phyloP scores from a whole-genome alignment of 1,140 invertebrate species.

The Magallana angulata region DNA sequence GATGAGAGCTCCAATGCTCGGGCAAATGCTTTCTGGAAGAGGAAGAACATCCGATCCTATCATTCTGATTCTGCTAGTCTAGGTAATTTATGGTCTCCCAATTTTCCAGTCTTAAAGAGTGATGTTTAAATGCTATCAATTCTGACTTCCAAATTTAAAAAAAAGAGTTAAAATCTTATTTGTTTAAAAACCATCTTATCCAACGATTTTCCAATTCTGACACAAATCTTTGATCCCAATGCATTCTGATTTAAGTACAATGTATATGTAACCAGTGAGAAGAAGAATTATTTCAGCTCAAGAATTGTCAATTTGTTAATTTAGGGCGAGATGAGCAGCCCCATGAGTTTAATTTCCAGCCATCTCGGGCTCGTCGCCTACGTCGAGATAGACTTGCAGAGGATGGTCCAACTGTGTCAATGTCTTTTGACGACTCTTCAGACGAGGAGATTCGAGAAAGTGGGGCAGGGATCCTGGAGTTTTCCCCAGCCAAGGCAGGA shows the following conservation, averaged over 20 bases:
- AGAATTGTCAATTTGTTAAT: too few relatives aligned
- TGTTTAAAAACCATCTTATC: too few relatives aligned
- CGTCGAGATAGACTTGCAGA: conserved; percentile 51
- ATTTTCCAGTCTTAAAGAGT: too few relatives aligned
- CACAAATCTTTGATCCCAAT: too few relatives aligned
- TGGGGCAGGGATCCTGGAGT: conserved; percentile 85
- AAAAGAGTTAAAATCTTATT: too few relatives aligned
- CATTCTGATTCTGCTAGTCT: not conserved
- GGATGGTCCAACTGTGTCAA: conserved; percentile 63
- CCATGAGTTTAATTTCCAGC: conserved; percentile 60
- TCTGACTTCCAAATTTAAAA: too few relatives aligned
- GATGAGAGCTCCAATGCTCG: not conserved
- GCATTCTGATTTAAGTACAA: too few relatives aligned
- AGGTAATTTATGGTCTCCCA: not conserved
- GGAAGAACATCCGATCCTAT: not conserved
- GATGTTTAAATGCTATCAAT: too few relatives aligned
- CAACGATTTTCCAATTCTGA: too few relatives aligned
- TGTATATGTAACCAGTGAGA: too few relatives aligned
- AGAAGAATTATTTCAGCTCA: too few relatives aligned
- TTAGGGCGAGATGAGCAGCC: conserved; percentile 41
- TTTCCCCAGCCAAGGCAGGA: conserved; percentile 92
- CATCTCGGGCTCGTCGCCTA: conserved; percentile 52
- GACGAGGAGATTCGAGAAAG: conserved; percentile 77
- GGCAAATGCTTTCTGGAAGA: not conserved
- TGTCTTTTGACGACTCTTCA: conserved; percentile 70